phyloP scores from a whole-genome alignment of 2,888 invertebrate genomes.

The Gari tellinella region DNA sequence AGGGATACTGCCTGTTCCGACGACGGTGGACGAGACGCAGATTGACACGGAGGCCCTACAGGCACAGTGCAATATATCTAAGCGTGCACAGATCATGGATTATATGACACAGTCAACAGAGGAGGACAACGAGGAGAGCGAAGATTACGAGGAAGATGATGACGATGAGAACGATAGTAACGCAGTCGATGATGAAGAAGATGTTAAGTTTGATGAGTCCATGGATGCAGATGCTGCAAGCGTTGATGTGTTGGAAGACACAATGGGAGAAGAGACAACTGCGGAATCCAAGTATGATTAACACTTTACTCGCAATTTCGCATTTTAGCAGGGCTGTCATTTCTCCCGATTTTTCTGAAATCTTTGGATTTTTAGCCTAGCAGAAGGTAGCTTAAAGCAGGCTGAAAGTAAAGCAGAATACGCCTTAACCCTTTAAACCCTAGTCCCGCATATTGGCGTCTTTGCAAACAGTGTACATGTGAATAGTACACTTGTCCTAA shows the following conservation, averaged over 20 bases:
- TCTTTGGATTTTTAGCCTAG: no score
- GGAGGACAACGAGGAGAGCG: constrained; percentile 63
- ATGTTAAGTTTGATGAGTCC: constrained; percentile 12
- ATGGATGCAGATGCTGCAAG: constrained; percentile 3
- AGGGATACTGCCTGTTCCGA: constrained; percentile 91
- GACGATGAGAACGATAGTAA: constrained; percentile 65
- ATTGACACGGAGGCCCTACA: constrained; percentile 87
- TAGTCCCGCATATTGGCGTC: no score
- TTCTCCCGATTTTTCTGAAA: no score
- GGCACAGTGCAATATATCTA: constrained; percentile 85
- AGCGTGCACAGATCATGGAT: constrained; percentile 70
- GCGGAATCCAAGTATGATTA: no score
- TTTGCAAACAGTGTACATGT: no score
- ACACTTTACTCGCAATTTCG: no score
- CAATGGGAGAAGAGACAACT: neutral
- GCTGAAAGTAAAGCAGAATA: no score
- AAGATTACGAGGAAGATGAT: constrained; percentile 62
- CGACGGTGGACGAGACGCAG: constrained; percentile 88
- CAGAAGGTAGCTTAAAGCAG: no score
- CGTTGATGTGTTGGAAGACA: neutral
- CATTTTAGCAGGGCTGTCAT: no score
- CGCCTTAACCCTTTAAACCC: no score
- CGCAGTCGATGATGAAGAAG: constrained; percentile 84
- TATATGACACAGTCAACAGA: constrained; percentile 50
- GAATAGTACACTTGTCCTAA: no score